These are phyloP conservation scores for Atethmia centrago DNA, from an alignment of 2,888 invertebrate species.

Conservation along the genomic window DNA sequence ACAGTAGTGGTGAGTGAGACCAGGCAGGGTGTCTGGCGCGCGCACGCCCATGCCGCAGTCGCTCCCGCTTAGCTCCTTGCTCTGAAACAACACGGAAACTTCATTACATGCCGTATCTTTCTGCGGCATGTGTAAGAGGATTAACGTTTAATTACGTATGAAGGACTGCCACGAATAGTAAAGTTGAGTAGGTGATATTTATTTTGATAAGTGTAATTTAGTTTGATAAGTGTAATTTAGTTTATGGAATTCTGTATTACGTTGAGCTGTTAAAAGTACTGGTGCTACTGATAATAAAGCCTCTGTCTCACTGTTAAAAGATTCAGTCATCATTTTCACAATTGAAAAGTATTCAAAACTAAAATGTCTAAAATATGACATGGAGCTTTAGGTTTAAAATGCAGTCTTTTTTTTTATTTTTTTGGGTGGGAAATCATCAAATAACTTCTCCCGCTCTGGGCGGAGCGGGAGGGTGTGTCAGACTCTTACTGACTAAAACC, in stretches of 20 bases:
- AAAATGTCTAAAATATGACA: not conserved
- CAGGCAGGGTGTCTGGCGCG: slow-evolving; percentile 92
- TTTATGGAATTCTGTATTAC: not conserved
- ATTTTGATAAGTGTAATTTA: not conserved
- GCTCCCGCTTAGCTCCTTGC: slow-evolving; percentile 83
- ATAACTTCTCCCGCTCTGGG: too few species aligned
- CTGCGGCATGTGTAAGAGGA: not conserved
- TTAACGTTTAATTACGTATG: not conserved
- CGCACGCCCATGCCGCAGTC: slow-evolving; percentile 82
- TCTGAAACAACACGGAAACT: slow-evolving; percentile 75
- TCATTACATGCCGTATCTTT: slow-evolving; percentile 3
- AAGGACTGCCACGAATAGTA: not conserved
- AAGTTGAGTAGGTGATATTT: not conserved
- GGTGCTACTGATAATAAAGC: not conserved
- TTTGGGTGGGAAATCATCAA: too few species aligned
- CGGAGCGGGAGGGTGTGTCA: too few species aligned
- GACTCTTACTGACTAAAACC: too few species aligned
- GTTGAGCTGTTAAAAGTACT: not conserved
- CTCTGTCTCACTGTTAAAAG: not conserved
- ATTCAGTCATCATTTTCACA: not conserved
- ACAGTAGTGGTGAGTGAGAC: slow-evolving; percentile 91
- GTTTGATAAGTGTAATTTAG: not conserved
- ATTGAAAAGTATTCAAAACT: not conserved
- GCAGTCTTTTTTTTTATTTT: too few species aligned
- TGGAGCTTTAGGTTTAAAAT: not conserved